Evolutionary conservation across 1,140 invertebrate species (phyloP), one percentile per base, ranked within the genome.

Genomic region (Hycleus phaleratus): DNA sequence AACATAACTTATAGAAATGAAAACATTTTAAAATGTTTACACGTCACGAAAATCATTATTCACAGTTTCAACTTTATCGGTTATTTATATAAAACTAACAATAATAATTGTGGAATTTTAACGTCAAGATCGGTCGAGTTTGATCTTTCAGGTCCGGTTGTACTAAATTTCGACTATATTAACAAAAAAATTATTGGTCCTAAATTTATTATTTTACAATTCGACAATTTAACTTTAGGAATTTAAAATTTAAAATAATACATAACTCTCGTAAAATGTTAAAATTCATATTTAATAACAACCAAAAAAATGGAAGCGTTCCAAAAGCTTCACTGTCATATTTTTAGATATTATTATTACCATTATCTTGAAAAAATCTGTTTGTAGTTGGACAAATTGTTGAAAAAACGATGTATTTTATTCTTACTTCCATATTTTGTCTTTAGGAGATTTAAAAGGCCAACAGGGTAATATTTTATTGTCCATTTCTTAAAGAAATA

Each of bases 21-120:
- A 49, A 49, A 49, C 48, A 49, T 49, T 49, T 49, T 49, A 49
- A 49, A 49, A 49, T 49, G 48, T 49, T 49, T 49, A 48, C 46
- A 32, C 26, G 46, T 48, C 38, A 18, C 18, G 46, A 26, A 48
- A 32, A 12, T 11, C 46, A 48, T 48, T 48, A 48, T 48, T 48
- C 38, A 48, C 46, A 48, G 38, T 25, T 11, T 48, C 38, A 18
- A 18, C 38, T 48, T 48, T 48, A 48, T 48, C 32, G 48, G 48
- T 49, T 49, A 26, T 49, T 49, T 38, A 4, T 10, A 26, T 38
- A 11, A 49, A 49, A 26, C 26, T 49, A 49, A 49, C 48, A 49
- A 49, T 49, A 49, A 49, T 49, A 49, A 18, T 18, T 48, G 38
- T 49, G 48, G 48, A 49, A 32, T 32, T 32, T 32, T 7, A 7